These are phyloP conservation scores for Sebastes hopkinsi DNA, from an alignment of 2,797 vertebrate species.

Conservation along the genomic window DNA sequence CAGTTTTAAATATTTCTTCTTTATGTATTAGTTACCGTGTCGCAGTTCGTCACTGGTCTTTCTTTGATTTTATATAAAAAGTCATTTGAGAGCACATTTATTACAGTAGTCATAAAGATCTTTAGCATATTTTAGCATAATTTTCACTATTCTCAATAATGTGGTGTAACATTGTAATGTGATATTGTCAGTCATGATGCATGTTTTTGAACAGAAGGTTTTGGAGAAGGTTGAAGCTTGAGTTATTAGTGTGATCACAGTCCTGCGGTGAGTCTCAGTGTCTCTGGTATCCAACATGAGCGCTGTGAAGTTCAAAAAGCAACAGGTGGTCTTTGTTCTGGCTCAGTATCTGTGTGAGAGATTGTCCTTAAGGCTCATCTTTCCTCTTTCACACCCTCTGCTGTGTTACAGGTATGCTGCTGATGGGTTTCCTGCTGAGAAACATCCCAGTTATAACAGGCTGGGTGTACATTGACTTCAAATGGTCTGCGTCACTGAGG, in stretches of 20 bases:
- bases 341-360: not conserved
- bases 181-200: not conserved
- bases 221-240: not conserved
- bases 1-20: not conserved
- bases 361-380: slow-evolving; percentile 10
- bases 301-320: slow-evolving; percentile 18
- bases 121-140: not conserved
- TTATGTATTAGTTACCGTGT: not conserved
- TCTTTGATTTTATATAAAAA: not conserved
- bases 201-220: not conserved
- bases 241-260: not conserved
- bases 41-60: not conserved
- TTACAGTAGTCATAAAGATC: not conserved
- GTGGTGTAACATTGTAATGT: not conserved
- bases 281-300: slow-evolving; percentile 18
- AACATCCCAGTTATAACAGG: slow-evolving; percentile 87
- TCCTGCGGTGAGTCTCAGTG: not conserved
- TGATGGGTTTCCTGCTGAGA: slow-evolving; percentile 91
- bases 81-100: not conserved
- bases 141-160: not conserved
- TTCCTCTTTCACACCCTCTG: slow-evolving; percentile 29
- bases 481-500: slow-evolving; percentile 91
- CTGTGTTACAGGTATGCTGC: slow-evolving; percentile 89
- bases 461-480: slow-evolving; percentile 81
- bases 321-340: not conserved